Evolutionary conservation across 2,888 invertebrate species (phyloP).

Genomic region (Acleris sparsana): DNA sequence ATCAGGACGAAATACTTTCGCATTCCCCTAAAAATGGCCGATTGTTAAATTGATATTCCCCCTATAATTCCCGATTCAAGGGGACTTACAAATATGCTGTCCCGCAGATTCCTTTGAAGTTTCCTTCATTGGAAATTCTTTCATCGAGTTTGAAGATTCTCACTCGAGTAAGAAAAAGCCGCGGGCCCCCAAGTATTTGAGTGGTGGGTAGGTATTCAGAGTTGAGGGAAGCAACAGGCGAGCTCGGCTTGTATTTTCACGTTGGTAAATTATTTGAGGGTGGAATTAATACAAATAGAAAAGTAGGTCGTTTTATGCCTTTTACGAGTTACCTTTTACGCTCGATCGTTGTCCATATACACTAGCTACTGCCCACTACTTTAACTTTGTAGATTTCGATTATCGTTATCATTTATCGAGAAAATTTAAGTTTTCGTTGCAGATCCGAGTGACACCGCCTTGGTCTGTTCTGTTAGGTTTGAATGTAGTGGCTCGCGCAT

Average conservation of each 20-base stretch:
- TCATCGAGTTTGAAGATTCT: conserved; percentile 32
- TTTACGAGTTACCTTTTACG: too few species aligned
- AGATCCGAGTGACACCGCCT: too few species aligned
- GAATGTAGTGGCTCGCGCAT: too few species aligned
- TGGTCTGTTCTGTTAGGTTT: too few species aligned
- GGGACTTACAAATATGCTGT: conserved; percentile 22
- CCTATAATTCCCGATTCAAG: conserved; percentile 31
- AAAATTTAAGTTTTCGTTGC: too few species aligned
- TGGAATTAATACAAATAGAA: too few species aligned
- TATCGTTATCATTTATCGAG: too few species aligned
- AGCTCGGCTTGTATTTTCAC: not conserved
- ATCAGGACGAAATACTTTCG: too few species aligned
- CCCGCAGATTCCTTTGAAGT: conserved; percentile 25
- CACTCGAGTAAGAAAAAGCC: conserved; percentile 40
- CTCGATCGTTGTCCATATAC: too few species aligned
- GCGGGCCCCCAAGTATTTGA: conserved; percentile 44
- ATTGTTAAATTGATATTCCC: conserved; percentile 8
- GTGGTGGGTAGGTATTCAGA: conserved; percentile 49
- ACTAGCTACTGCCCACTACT: too few species aligned
- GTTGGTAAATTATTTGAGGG: not conserved
- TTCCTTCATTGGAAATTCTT: conserved; percentile 35
- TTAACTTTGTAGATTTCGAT: too few species aligned
- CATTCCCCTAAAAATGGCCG: not conserved
- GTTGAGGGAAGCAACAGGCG: conserved; percentile 50
- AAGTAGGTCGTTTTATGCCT: too few species aligned